phyloP scores from a whole-genome alignment of 2,888 invertebrate species.

The Spodoptera exigua region DNA sequence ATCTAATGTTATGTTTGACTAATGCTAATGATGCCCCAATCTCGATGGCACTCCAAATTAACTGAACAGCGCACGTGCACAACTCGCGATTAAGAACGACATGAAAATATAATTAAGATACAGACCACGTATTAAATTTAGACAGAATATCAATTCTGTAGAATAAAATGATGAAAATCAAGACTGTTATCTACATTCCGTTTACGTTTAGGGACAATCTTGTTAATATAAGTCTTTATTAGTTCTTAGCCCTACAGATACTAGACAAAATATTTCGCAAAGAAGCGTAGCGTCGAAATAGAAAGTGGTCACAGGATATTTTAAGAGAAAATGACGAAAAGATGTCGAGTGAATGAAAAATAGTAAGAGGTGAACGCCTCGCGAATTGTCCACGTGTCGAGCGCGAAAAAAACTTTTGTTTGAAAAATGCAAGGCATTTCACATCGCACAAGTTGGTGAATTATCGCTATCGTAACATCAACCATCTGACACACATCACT shows the following conservation, averaged over 20 bases:
- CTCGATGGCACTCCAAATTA: constrained; percentile 43
- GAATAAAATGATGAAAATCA: too few species aligned
- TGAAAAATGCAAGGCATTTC: constrained; percentile 77
- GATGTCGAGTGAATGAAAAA: too few species aligned
- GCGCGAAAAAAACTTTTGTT: constrained; percentile 11
- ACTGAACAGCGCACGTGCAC: constrained; percentile 42
- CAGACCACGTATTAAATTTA: constrained; percentile 7
- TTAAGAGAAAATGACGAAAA: too few species aligned
- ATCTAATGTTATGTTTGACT: neutral
- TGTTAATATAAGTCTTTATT: too few species aligned
- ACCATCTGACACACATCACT: constrained; percentile 71
- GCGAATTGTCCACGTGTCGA: constrained; percentile 37
- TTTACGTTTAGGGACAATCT: too few species aligned
- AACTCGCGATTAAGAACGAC: constrained; percentile 45
- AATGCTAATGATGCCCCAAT: constrained; percentile 26
- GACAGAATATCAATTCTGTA: neutral
- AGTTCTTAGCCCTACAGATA: too few species aligned
- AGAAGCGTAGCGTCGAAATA: too few species aligned
- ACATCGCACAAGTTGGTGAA: constrained; percentile 65
- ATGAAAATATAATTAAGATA: constrained; percentile 28
- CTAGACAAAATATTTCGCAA: too few species aligned
- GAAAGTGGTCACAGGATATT: too few species aligned
- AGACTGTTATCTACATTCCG: too few species aligned
- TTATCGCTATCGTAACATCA: constrained; percentile 69
- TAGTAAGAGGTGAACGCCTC: neutral